These are phyloP conservation scores for Andrena cerasifolii DNA, from an alignment of 1,140 invertebrate species.

Conservation along the genomic window DNA sequence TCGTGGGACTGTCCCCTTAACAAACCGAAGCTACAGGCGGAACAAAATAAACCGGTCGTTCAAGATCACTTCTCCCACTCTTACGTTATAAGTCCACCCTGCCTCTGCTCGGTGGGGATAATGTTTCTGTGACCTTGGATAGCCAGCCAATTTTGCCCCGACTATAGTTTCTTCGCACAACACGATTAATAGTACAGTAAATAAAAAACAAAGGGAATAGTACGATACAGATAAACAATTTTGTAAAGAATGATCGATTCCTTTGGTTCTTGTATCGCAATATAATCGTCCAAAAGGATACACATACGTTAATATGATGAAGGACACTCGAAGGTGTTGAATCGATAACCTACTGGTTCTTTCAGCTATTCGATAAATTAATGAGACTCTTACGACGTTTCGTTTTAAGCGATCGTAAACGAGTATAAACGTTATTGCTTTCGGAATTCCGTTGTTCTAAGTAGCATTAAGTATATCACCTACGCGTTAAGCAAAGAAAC, in stretches of 20 bases:
- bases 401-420: constrained; percentile 25
- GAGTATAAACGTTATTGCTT: constrained; percentile 45
- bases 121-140: no score
- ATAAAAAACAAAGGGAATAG: neutral
- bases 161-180: no score
- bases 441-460: constrained; percentile 37
- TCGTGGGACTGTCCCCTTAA: no score
- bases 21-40: no score
- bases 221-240: neutral
- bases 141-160: no score
- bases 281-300: neutral
- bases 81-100: no score
- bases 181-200: no score
- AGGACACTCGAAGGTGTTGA: neutral
- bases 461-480: neutral
- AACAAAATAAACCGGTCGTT: no score
- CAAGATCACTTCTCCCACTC: no score
- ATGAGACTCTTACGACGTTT: neutral
- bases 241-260: neutral
- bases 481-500: constrained; percentile 11
- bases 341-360: neutral
- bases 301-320: neutral
- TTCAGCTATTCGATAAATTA: constrained; percentile 15
- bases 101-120: no score
- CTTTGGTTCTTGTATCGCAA: neutral